Evolutionary conservation across 53 echinoderm and acorn worm species (phyloP).

Genomic region (Zoroaster sp.): DNA sequence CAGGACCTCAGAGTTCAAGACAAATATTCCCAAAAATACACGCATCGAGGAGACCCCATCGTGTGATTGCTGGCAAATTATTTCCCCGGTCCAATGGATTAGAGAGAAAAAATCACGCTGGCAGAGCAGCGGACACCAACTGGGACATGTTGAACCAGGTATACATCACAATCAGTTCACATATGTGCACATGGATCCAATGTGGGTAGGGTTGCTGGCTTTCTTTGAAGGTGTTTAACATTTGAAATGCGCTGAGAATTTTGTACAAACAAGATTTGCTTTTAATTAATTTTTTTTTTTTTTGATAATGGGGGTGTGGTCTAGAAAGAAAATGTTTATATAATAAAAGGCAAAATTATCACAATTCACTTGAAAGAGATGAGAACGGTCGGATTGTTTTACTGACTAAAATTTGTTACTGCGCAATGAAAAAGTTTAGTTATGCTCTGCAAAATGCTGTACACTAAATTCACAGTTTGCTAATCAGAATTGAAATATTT

Average conservation of each 20-base stretch:
- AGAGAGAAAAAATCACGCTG: constrained; percentile 5
- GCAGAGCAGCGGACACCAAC: constrained; percentile 5
- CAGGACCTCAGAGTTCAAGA: constrained; percentile 38
- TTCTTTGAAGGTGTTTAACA: not conserved
- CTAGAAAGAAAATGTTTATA: no score
- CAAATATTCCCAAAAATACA: constrained; percentile 58
- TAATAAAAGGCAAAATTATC: no score
- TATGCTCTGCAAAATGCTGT: no score
- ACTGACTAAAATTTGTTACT: no score
- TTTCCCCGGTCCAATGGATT: constrained; percentile 21
- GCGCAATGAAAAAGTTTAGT: no score
- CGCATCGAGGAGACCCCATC: constrained; percentile 49
- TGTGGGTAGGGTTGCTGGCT: not conserved
- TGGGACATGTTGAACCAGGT: constrained; percentile 25
- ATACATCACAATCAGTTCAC: not conserved
- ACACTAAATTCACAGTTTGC: no score
- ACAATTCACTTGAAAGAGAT: no score
- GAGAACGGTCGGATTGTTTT: no score
- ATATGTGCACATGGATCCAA: not conserved
- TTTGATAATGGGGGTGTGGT: no score
- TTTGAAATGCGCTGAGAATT: not conserved
- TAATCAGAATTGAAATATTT: no score
- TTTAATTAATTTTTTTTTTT: no score
- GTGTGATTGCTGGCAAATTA: constrained; percentile 56
- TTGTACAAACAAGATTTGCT: no score